A percentile compares a stretch with the other conserved stretches of the same genome.
phyloP scores from a whole-genome alignment of 2,113 vertebrate genomes.

The Anarhynchus alexandrinus region DNA sequence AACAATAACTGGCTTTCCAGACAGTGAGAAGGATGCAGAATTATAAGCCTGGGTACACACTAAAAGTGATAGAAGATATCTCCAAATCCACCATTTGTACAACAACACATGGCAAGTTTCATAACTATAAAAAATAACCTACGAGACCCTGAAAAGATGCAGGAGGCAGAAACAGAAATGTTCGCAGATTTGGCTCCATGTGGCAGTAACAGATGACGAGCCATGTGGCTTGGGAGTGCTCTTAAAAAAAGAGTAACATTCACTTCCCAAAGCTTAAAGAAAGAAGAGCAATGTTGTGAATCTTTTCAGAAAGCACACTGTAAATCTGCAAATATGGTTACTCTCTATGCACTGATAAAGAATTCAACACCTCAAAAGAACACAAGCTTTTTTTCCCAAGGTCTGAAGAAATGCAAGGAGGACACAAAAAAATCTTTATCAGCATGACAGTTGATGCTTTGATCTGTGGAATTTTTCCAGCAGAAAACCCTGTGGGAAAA shows the following conservation, averaged over 20 bases:
- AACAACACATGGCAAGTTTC: not conserved
- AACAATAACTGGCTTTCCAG: not conserved
- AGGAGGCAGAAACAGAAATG: not conserved
- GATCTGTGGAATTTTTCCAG: not conserved
- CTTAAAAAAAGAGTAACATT: not conserved
- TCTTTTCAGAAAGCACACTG: not conserved
- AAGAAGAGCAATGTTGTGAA: not conserved
- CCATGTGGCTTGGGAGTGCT: conserved; percentile 6
- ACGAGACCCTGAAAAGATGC: not conserved
- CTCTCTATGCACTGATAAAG: not conserved
- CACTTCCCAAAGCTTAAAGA: not conserved
- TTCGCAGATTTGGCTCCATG: not conserved
- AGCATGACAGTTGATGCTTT: not conserved
- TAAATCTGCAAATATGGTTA: not conserved
- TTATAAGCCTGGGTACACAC: not conserved
- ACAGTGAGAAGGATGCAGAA: not conserved
- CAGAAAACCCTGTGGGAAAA: not conserved
- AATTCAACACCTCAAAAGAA: conserved; percentile 1
- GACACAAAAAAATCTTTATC: not conserved
- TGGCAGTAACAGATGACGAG: conserved; percentile 24
- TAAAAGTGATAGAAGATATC: not conserved
- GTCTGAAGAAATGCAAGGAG: not conserved
- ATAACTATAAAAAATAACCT: not conserved
- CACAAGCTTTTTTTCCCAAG: not conserved
- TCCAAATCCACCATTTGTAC: not conserved